Percentiles rank a stretch among this genome's conserved stretches.
These are phyloP conservation scores for Rhimphoctona megacephalus DNA, from an alignment of 2,888 invertebrate genomes.

Conservation along the genomic window DNA sequence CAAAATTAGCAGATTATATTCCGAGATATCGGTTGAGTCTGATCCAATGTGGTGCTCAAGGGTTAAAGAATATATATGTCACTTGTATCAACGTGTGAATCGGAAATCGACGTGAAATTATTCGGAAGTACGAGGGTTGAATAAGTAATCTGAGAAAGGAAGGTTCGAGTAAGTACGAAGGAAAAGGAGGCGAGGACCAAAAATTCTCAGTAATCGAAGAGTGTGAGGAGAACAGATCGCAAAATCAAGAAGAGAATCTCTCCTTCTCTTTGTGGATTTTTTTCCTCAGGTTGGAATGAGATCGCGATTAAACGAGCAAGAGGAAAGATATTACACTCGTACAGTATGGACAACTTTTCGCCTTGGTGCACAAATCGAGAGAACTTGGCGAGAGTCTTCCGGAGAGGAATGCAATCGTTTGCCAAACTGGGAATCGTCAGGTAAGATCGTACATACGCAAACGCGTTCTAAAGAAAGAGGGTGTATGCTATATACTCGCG, in stretches of 20 bases:
- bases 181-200: constrained; percentile 25
- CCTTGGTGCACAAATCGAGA: constrained; percentile 53
- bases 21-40: background rate
- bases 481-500: constrained; percentile 55
- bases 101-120: constrained; percentile 52
- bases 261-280: constrained; percentile 8
- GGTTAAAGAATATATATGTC: constrained; percentile 1
- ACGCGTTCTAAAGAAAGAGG: constrained; percentile 52
- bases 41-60: background rate
- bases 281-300: constrained; percentile 6
- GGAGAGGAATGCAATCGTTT: constrained; percentile 72
- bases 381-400: constrained; percentile 63
- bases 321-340: constrained; percentile 21
- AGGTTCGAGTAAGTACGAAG: background rate
- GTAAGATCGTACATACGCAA: constrained; percentile 68
- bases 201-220: constrained; percentile 64
- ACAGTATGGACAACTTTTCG: constrained; percentile 42
- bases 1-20: background rate
- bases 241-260: constrained; percentile 29
- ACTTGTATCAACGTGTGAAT: constrained; percentile 48
- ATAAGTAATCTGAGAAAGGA: constrained; percentile 42
- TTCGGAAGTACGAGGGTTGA: constrained; percentile 50
- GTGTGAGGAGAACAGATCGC: constrained; percentile 51
- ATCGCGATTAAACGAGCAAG: constrained; percentile 15
- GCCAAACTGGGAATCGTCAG: constrained; percentile 71